phyloP scores from a whole-genome alignment of 1,140 invertebrate genomes.

The Ectropis grisescens region DNA sequence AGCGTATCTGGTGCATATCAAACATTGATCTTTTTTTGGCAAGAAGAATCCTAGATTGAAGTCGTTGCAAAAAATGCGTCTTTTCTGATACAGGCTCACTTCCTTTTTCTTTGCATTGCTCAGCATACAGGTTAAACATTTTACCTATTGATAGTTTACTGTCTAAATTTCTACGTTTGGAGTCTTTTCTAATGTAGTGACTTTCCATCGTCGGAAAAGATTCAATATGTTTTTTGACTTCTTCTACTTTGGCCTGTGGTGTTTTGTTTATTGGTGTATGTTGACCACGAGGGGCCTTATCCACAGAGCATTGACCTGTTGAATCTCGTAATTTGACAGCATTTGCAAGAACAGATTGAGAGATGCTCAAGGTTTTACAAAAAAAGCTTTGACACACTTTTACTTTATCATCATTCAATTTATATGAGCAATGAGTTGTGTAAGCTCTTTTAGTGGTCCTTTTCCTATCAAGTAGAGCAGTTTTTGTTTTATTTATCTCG shows the following conservation, averaged over 20 bases:
- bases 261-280: background rate
- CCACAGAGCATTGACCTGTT: background rate
- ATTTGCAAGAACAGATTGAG: slow-evolving; percentile 1
- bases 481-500: slow-evolving; percentile 2
- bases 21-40: background rate
- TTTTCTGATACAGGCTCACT: background rate
- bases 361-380: slow-evolving; percentile 5
- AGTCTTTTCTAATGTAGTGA: background rate
- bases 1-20: background rate
- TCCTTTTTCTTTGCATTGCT: background rate
- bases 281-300: background rate
- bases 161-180: background rate
- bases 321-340: slow-evolving; percentile 2
- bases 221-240: background rate
- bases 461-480: background rate
- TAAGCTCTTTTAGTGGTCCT: slow-evolving; percentile 2
- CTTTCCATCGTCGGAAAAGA: background rate
- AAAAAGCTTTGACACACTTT: no score
- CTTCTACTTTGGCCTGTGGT: background rate
- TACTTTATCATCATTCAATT: no score
- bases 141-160: background rate
- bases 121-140: background rate
- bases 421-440: no score
- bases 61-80: background rate
- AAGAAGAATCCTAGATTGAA: background rate